Conservation (phyloP, 2,888 invertebrate genomes). For the Heliconius cydno region DNA sequence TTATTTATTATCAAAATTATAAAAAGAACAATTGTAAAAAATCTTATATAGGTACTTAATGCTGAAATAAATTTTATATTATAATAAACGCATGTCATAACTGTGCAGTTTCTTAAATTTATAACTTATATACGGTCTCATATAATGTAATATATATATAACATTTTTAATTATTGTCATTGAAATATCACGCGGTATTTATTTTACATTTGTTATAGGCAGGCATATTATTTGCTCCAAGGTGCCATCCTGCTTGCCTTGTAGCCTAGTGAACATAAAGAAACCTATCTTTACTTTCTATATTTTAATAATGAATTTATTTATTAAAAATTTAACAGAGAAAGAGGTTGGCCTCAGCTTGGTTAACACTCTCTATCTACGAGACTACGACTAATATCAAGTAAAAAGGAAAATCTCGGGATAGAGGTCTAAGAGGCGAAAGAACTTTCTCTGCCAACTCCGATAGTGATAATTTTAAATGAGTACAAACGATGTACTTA, state of each 20-base stretch:
- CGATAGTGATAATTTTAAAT: too few relatives aligned
- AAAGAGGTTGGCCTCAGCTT: background rate
- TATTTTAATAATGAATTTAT: background rate
- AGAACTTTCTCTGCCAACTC: background rate
- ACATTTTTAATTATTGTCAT: background rate
- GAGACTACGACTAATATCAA: background rate
- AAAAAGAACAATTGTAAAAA: too few relatives aligned
- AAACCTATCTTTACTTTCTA: background rate
- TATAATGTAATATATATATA: too few relatives aligned
- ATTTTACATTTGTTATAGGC: background rate
- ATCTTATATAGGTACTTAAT: too few relatives aligned
- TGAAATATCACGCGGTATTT: background rate
- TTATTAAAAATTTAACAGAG: background rate
- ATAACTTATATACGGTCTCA: too few relatives aligned
- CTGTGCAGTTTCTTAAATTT: too few relatives aligned
- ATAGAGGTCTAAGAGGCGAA: background rate
- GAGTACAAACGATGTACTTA: too few relatives aligned
- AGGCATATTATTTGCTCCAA: background rate
- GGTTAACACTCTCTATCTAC: background rate
- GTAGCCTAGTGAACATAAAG: background rate
- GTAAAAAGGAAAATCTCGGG: background rate
- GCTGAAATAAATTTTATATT: too few relatives aligned
- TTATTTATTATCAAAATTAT: too few relatives aligned
- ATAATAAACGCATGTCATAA: too few relatives aligned
- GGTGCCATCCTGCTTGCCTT: conserved; percentile 8